Evolutionary conservation across 1,140 invertebrate species (phyloP), one percentile per base, ranked within the genome.

Genomic region (Laupala kohalensis): DNA sequence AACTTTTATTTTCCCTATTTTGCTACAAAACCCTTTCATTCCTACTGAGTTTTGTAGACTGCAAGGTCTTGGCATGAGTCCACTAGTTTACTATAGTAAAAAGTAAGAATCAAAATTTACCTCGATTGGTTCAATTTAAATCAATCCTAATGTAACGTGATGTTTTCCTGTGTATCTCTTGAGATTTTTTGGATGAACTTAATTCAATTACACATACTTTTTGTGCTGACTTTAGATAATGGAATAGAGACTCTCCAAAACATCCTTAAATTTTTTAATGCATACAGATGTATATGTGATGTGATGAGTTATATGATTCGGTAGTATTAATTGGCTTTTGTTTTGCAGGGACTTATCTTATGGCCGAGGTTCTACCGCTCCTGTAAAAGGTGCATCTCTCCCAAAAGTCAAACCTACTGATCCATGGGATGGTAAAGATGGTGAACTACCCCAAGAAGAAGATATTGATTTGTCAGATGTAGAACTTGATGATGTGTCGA

Each of bases 341-440:
- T 69, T 25, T 12, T 69, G 29, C 79, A 91, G 96, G 77, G 95
- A 98, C 80, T 84, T 99, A 13, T 95, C 94, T 29, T 98, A 93
- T 80, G 97, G 97, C 23, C 89, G 94, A 75, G 95, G 96, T 19
- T 91, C 93, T 68, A 98, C 95, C 4, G 90, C 92, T 0, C 92
- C 96, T 3, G 86, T 99, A 2, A 90, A 88, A 78, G 94, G 94
- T 23, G 89, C 90, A 4, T 83, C 90, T 76, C 86, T 99, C 77
- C 96, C 96, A 15, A 85, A 88, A 74, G 88, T 98, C 37, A 76
- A 83, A 4, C 83, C 81, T 25, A 86, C 86, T 4, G 89, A 93
- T 67, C 81, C 92, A 0, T 99, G 97, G 97, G 97, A 99, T 79
- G 97, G 97, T 37, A 96, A 99, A 81, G 96, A 99, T 80, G 96